Percentiles rank a stretch among this genome's conserved stretches.
Evolutionary conservation across 2,888 invertebrate species (phyloP).

Genomic region (Cheilosia urbana): DNA sequence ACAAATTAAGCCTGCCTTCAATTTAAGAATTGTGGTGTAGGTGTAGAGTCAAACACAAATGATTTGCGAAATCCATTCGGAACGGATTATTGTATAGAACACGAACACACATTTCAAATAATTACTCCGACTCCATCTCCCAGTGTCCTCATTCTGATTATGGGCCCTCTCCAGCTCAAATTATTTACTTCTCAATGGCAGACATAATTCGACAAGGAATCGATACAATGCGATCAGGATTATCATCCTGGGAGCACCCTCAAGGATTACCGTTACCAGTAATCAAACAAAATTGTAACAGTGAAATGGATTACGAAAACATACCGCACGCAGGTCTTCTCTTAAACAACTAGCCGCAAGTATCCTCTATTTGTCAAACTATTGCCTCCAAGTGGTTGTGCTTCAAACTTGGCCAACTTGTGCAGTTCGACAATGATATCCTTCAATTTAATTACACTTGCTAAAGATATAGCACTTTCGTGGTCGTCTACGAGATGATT

Average conservation of each 20-base stretch:
- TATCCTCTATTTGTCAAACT: slow-evolving; percentile 43
- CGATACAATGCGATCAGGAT: slow-evolving; percentile 42
- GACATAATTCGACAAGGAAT: slow-evolving; percentile 36
- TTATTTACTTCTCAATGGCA: slow-evolving; percentile 54
- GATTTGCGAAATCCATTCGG: no score
- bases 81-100: no score
- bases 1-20: no score
- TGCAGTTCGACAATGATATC: slow-evolving; percentile 24
- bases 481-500: not conserved
- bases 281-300: slow-evolving; percentile 8
- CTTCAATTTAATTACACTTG: slow-evolving; percentile 65
- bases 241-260: slow-evolving; percentile 22
- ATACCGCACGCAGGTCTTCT: not conserved
- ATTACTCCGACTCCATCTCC: no score
- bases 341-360: slow-evolving; percentile 42
- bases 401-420: slow-evolving; percentile 41
- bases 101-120: no score
- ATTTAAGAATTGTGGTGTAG: no score
- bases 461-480: slow-evolving; percentile 1
- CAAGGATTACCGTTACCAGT: not conserved
- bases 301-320: not conserved
- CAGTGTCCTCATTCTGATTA: no score
- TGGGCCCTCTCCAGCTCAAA: not conserved
- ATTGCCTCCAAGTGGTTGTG: slow-evolving; percentile 32
- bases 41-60: no score